These are phyloP conservation scores for Drosophila koepferae DNA, from an alignment of 2,888 invertebrate genomes.

Conservation along the genomic window DNA sequence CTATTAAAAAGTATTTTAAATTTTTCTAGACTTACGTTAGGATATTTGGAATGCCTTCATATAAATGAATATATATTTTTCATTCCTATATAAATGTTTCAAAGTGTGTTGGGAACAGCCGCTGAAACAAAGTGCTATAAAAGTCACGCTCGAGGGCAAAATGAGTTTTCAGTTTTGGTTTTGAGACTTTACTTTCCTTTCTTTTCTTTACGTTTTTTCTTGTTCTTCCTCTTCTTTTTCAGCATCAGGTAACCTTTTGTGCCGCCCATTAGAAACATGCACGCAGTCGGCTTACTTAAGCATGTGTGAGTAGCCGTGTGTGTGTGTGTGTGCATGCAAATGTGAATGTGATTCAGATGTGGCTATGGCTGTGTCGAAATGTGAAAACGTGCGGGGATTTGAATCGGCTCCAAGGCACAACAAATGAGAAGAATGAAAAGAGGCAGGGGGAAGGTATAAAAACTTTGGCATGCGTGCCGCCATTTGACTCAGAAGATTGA, in stretches of 20 bases:
- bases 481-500: constrained; percentile 77
- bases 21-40: background rate
- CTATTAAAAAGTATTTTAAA: background rate
- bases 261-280: constrained; percentile 79
- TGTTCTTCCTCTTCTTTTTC: constrained; percentile 48
- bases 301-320: constrained; percentile 32
- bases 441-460: constrained; percentile 24
- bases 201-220: constrained; percentile 32
- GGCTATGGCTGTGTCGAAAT: constrained; percentile 53
- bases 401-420: constrained; percentile 35
- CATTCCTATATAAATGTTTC: background rate
- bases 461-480: constrained; percentile 77
- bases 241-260: constrained; percentile 79
- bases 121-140: constrained; percentile 72
- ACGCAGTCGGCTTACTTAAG: constrained; percentile 78
- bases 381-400: constrained; percentile 77
- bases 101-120: constrained; percentile 11
- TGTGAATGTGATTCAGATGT: constrained; percentile 66
- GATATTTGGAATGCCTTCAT: background rate
- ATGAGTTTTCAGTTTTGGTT: constrained; percentile 74
- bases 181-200: constrained; percentile 34
- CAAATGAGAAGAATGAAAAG: background rate
- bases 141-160: constrained; percentile 77
- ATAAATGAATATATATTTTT: constrained; percentile 22
- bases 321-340: constrained; percentile 54